Evolutionary conservation across 2,113 vertebrate species (phyloP).

Genomic region (Carassius gibelio): DNA sequence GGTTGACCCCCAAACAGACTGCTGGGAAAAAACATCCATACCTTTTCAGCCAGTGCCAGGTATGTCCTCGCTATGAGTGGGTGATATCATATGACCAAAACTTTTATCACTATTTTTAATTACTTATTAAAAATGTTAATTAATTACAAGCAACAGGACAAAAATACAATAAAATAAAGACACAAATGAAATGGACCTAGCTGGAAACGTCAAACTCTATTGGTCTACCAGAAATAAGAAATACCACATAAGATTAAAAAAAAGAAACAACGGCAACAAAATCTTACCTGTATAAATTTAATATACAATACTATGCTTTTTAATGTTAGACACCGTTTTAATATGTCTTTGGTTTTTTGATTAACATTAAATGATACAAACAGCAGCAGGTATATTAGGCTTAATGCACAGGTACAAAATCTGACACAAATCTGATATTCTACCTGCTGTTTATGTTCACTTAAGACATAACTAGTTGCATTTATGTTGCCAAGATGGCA

Average conservation of each 20-base stretch:
- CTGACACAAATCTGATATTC: neutral
- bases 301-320: neutral
- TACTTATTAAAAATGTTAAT: neutral
- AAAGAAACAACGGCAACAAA: neutral
- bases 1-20: slow-evolving; percentile 92
- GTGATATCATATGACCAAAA: neutral
- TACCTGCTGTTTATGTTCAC: neutral
- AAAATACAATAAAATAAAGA: no score
- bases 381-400: neutral
- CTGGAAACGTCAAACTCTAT: no score
- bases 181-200: no score
- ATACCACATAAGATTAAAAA: no score
- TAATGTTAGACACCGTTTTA: neutral
- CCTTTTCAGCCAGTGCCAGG: slow-evolving; percentile 98
- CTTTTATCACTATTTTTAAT: neutral
- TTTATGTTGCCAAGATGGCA: neutral
- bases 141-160: no score
- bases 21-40: slow-evolving; percentile 91
- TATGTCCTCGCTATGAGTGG: slow-evolving; percentile 53
- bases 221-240: neutral
- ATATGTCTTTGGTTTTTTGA: neutral
- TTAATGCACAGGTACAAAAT: neutral
- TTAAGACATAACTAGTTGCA: neutral
- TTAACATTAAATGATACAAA: neutral
- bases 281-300: neutral